These are phyloP conservation scores for Eptesicus fuscus DNA, from an alignment of 2,113 vertebrate species.

Conservation along the genomic window DNA sequence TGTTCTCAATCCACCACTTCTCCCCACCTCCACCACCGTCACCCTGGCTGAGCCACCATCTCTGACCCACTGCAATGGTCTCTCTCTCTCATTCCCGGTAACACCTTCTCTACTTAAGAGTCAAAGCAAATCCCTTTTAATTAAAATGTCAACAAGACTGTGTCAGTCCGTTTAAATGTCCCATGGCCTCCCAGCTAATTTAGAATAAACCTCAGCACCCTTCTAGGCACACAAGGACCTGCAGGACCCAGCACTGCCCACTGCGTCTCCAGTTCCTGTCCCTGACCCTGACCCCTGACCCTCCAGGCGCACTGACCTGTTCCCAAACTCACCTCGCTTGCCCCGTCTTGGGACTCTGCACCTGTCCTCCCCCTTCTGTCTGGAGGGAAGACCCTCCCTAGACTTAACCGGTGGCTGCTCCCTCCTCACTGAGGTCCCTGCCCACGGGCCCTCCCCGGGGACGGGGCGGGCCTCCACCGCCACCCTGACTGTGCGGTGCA, in stretches of 20 bases:
- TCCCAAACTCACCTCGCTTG: background rate
- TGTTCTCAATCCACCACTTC: background rate
- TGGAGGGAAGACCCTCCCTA: background rate
- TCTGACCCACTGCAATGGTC: background rate
- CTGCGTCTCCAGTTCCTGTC: rapidly evolving
- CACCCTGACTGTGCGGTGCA: background rate
- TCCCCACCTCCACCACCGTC: rapidly evolving
- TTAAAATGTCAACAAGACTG: background rate
- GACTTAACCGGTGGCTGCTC: background rate
- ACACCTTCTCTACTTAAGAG: background rate
- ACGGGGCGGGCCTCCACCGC: background rate
- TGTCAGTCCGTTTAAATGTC: background rate
- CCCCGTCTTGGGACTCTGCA: background rate
- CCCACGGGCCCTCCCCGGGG: rapidly evolving
- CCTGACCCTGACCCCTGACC: background rate
- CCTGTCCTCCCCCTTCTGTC: background rate
- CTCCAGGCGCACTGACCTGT: background rate
- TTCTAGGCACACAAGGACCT: rapidly evolving
- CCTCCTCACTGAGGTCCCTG: background rate
- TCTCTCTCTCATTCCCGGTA: background rate
- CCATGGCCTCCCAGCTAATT: background rate
- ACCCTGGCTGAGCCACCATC: background rate
- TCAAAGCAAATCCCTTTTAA: background rate
- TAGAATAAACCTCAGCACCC: background rate
- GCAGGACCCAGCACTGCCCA: background rate